Base-by-base conservation (phyloP, 2,888 invertebrate species). In the Herminia tarsipennalis region DNA sequence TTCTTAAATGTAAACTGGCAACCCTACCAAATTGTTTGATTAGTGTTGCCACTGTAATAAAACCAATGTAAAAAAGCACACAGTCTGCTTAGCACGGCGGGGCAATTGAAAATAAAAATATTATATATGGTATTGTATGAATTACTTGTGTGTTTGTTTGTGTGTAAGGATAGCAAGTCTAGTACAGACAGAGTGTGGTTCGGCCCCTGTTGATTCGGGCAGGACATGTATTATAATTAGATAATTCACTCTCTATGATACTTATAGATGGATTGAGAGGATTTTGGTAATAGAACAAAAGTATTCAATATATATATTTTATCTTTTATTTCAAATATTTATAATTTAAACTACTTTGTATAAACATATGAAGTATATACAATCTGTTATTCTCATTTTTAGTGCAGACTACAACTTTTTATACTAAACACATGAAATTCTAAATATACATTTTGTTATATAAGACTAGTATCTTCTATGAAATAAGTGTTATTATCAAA, bases 51-150 rank as follows among this genome's bases (percentile, higher is more conserved):
- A 53, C 32, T 47, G 47, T 48, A 37, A 25, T 44, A 33, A 41
- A 32, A 44, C 49, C 32, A 29, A 43, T 46, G 35, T 50, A 41
- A 30, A 28, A 34, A 49, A 39, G 28, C 38, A 39, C 36, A 45
- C 48, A 66, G 73, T 68, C 57, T 59, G 77, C 70, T 75, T 78
- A 78, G 79, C 81, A 78, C 78, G 83, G 84, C 82, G 83, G 81
- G 76, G 72, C 59, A 63, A 53, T 47, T 56, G 25, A 39, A 37
- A 40, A 48, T 44, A 29, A n/a, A 42, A 45, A 35, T 38, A 48
- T 46, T 40, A 52, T 52, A 37, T 45, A 47, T 47, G 37, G 34
- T 49, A 50, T 51, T 46, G 43, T 53, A 51, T 47, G 52, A 54
- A 52, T 34, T 56, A 42, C 36, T 52, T 59, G 64, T 55, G 37